These are phyloP conservation scores for Drosophila greeni DNA, from an alignment of 2,888 invertebrate genomes.

Conservation along the genomic window DNA sequence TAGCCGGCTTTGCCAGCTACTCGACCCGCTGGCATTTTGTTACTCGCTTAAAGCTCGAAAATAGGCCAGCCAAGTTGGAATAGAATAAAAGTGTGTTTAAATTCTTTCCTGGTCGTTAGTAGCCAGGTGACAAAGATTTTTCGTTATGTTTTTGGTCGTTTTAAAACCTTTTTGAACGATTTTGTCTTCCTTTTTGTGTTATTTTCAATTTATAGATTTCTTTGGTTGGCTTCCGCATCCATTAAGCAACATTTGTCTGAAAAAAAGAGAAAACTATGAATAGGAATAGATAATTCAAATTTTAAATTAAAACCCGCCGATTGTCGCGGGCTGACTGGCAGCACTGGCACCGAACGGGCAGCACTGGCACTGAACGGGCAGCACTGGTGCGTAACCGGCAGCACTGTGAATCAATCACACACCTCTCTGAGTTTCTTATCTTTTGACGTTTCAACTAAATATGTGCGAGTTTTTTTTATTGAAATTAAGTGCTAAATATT, in stretches of 20 bases:
- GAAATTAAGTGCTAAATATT: background rate
- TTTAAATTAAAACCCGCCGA: background rate
- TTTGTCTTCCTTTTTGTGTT: slow-evolving; percentile 22
- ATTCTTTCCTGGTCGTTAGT: slow-evolving; percentile 35
- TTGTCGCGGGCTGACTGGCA: background rate
- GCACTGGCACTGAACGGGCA: too few species aligned
- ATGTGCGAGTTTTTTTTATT: background rate
- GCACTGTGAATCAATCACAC: background rate
- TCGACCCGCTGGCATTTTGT: slow-evolving; percentile 78
- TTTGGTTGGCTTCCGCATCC: slow-evolving; percentile 34
- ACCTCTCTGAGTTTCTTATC: background rate
- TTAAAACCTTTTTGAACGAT: slow-evolving; percentile 18
- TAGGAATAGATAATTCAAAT: background rate
- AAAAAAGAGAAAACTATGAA: background rate
- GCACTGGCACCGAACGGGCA: background rate
- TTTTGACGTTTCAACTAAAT: background rate
- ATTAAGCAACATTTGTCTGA: slow-evolving; percentile 16
- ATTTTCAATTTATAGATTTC: slow-evolving; percentile 48
- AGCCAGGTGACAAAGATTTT: slow-evolving; percentile 33
- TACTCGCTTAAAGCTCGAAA: background rate
- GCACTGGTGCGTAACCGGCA: background rate
- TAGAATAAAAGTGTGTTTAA: slow-evolving; percentile 1
- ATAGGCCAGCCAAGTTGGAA: slow-evolving; percentile 13
- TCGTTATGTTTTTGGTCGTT: slow-evolving; percentile 1
- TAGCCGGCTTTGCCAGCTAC: slow-evolving; percentile 79